These are phyloP conservation scores for Frankliniella fusca DNA, from an alignment of 2,888 invertebrate species.

Conservation along the genomic window DNA sequence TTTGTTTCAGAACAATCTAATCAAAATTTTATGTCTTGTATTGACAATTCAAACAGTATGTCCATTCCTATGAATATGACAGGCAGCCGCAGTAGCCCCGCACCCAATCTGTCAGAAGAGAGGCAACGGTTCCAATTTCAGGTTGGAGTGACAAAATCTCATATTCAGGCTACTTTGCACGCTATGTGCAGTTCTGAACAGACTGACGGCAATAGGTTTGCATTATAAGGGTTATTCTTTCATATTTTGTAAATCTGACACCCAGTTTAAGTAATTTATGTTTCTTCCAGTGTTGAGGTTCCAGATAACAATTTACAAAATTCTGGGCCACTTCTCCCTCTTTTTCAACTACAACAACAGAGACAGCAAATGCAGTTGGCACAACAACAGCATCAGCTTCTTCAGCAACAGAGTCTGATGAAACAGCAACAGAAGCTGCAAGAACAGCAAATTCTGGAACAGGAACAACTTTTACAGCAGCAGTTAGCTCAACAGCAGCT, in stretches of 20 bases:
- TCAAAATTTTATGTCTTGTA: no score
- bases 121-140: not conserved
- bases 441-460: not conserved
- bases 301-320: not conserved
- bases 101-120: not conserved
- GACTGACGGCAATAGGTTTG: no score
- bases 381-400: not conserved
- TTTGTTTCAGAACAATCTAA: no score
- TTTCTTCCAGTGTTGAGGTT: not conserved
- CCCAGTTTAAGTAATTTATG: no score
- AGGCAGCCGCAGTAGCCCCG: no score
- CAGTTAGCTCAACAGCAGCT: not conserved
- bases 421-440: constrained; percentile 4
- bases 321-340: not conserved
- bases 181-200: not conserved
- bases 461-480: not conserved
- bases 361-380: constrained; percentile 10
- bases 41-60: no score
- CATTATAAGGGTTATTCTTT: not conserved
- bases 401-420: constrained; percentile 8
- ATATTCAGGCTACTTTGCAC: constrained; percentile 4
- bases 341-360: not conserved
- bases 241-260: not conserved
- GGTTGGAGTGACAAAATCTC: constrained; percentile 1
- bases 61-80: no score